A percentile compares a stretch with the other conserved stretches of the same genome.
Evolutionary conservation across 2,888 invertebrate genomes (phyloP).

Genomic region (Sclerodermus sp.): DNA sequence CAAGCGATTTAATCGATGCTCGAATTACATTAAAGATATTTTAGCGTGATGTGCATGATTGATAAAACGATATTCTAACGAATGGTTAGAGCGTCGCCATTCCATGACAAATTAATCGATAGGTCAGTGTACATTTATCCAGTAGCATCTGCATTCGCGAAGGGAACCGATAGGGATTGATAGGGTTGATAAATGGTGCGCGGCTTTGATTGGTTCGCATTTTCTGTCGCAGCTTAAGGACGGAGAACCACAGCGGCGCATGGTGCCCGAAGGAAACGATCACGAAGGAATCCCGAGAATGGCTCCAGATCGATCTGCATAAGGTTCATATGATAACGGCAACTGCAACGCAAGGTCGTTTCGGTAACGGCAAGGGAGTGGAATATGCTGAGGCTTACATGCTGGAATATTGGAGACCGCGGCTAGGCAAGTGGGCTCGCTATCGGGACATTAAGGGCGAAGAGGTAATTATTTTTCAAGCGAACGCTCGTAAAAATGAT

Average conservation of each 20-base stretch:
- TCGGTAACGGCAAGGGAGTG: slow-evolving; percentile 71
- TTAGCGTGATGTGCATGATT: too few relatives aligned
- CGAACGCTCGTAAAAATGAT: too few relatives aligned
- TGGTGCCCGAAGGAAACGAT: slow-evolving; percentile 73
- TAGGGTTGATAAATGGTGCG: too few relatives aligned
- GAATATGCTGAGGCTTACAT: slow-evolving; percentile 69
- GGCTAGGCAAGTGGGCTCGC: slow-evolving; percentile 64
- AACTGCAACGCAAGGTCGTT: slow-evolving; percentile 69
- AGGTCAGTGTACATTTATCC: too few relatives aligned
- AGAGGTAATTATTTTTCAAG: slow-evolving; percentile 58
- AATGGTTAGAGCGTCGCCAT: too few relatives aligned
- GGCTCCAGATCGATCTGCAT: slow-evolving; percentile 66
- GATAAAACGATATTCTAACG: too few relatives aligned
- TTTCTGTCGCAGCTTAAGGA: slow-evolving; percentile 62
- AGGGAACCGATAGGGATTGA: too few relatives aligned
- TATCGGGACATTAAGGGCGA: slow-evolving; percentile 65
- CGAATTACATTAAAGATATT: too few relatives aligned
- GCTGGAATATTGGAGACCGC: slow-evolving; percentile 67
- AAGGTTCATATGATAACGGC: slow-evolving; percentile 66
- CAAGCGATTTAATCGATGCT: too few relatives aligned
- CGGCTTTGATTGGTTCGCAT: not conserved
- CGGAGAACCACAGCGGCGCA: slow-evolving; percentile 69
- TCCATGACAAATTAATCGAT: too few relatives aligned
- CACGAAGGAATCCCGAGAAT: slow-evolving; percentile 61
- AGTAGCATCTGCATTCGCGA: too few relatives aligned